phyloP scores from a whole-genome alignment of 2,888 invertebrate genomes.

The Drosophila infuscata region DNA sequence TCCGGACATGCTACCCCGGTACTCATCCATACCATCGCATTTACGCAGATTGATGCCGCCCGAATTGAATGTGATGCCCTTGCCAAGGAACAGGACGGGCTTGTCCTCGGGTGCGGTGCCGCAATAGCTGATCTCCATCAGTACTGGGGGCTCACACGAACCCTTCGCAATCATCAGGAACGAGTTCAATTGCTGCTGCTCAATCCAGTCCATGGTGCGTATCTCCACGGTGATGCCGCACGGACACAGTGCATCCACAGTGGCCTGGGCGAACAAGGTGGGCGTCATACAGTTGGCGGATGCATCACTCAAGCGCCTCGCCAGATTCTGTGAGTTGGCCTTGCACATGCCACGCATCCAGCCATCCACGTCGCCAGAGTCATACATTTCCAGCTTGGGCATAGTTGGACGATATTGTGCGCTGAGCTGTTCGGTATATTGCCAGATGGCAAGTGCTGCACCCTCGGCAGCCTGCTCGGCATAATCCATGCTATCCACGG shows the following conservation, averaged over 20 bases:
- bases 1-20: slow-evolving; percentile 87
- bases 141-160: slow-evolving; percentile 86
- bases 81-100: slow-evolving; percentile 87
- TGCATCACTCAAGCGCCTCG: slow-evolving; percentile 89
- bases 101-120: slow-evolving; percentile 85
- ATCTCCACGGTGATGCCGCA: slow-evolving; percentile 86
- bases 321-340: slow-evolving; percentile 91
- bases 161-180: slow-evolving; percentile 85
- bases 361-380: slow-evolving; percentile 85
- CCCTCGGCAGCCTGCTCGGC: slow-evolving; percentile 90
- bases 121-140: slow-evolving; percentile 87
- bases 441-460: slow-evolving; percentile 86
- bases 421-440: slow-evolving; percentile 87
- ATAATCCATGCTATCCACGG: slow-evolving; percentile 88
- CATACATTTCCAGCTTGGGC: slow-evolving; percentile 86
- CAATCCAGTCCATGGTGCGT: slow-evolving; percentile 87
- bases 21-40: slow-evolving; percentile 67
- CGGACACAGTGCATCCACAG: slow-evolving; percentile 88
- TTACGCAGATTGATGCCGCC: slow-evolving; percentile 81
- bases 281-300: slow-evolving; percentile 92
- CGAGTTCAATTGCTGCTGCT: slow-evolving; percentile 86
- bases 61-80: slow-evolving; percentile 87
- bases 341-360: slow-evolving; percentile 89
- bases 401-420: slow-evolving; percentile 84
- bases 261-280: slow-evolving; percentile 88